Evolutionary conservation across 2,797 vertebrate genomes (phyloP), one percentile per base, ranked within the genome.

Genomic region (Ara ararauna): DNA sequence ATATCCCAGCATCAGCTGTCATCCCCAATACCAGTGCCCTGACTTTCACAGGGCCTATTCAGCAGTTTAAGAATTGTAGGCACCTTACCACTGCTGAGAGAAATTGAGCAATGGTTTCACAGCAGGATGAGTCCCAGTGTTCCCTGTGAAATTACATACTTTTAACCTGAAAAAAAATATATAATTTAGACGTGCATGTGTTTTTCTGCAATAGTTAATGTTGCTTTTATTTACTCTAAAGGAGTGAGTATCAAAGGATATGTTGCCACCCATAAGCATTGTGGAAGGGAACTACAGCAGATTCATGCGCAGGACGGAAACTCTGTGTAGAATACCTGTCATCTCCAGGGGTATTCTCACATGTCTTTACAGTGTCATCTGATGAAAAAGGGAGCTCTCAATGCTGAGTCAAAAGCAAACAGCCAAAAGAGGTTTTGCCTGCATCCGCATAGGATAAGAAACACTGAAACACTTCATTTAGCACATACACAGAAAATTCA

Each of bases 51-150:
- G 94, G 60, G 71, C 76, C 50, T 95, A 85, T 88, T 89, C 92
- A 91, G 82, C 95, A 88, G 88, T 95, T 79, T 75, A 93, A 84
- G 95, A 90, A 60, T 40, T 67, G 51, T 50, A 95, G 89, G 75
- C 92, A 97, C 83, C 97, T 96, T 36, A 5, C 86, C 76, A 85
- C 96, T 89, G 90, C 97, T 96, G 96, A 96, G 96, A 97, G 77
- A 97, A 98, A 97, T 54, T 96, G 93, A 96, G 97, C 96, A 97
- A 97, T 89, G 91, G 77, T 72, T 96, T 97, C 97, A 90, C 96
- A 97, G 97, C 80, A n/a, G 97, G 97, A 90, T 92, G 77, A 94
- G 90, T 89, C 90, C 40, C 72, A 96, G 93, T 84, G 87, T 74
- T 97, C 83, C 92, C 95, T 78, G 48, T 92, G 84, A 98, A 98